Evolutionary conservation across 2,797 vertebrate genomes (phyloP).

Genomic region (Arremon brunneinucha): DNA sequence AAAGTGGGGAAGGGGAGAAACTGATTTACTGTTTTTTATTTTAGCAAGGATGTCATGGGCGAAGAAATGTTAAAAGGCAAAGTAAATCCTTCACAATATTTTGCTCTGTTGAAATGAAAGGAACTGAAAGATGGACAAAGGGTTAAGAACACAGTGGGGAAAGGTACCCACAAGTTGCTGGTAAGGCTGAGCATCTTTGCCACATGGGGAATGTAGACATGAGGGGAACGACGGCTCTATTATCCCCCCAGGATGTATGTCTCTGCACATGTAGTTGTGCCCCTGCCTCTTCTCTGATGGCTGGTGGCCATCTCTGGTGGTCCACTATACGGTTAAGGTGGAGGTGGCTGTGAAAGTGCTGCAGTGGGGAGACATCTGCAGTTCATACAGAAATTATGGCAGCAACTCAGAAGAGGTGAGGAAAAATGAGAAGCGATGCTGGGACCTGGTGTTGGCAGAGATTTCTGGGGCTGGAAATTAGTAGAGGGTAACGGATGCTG

Average conservation of each 20-base stretch:
- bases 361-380: rapidly evolving
- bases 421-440: background rate
- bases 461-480: background rate
- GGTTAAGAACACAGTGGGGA: background rate
- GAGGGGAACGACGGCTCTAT: background rate
- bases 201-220: rapidly evolving
- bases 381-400: background rate
- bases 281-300: background rate
- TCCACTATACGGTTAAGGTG: rapidly evolving
- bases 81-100: background rate
- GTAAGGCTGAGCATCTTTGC: background rate
- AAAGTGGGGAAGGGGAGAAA: background rate
- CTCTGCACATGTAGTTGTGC: background rate
- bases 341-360: background rate
- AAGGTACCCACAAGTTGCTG: background rate
- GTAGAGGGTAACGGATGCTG: background rate
- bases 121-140: background rate
- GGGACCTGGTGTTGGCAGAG: background rate
- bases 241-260: background rate
- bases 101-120: background rate
- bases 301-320: background rate
- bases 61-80: background rate
- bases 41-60: background rate
- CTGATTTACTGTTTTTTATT: background rate
- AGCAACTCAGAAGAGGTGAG: background rate